phyloP scores from a whole-genome alignment of 2,113 vertebrate genomes.

The Genyomyrus donnyi region DNA sequence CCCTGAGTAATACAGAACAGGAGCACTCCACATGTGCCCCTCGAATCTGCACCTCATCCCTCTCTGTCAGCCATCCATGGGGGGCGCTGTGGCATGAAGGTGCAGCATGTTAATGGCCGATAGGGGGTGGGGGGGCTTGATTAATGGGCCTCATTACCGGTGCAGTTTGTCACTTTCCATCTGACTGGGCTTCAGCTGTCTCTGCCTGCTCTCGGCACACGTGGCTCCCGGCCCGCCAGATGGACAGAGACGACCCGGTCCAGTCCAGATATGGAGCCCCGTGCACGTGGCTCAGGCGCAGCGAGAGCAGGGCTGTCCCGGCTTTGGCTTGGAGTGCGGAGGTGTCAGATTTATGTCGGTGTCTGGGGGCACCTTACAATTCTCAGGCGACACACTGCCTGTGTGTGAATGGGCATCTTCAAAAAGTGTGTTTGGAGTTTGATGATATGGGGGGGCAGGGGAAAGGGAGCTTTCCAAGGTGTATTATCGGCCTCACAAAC shows the following conservation, averaged over 20 bases:
- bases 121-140: constrained; percentile 53
- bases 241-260: constrained; percentile 52
- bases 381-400: neutral
- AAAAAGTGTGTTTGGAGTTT: too few relatives aligned
- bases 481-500: neutral
- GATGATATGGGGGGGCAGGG: neutral
- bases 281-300: constrained; percentile 18
- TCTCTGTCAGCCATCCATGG: constrained; percentile 30
- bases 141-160: constrained; percentile 70
- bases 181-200: constrained; percentile 73
- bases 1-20: neutral
- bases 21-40: neutral
- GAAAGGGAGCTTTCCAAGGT: neutral
- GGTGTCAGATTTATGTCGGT: neutral
- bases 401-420: neutral
- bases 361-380: neutral
- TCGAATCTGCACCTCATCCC: neutral
- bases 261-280: constrained; percentile 28
- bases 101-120: constrained; percentile 33
- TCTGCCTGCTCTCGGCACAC: constrained; percentile 50
- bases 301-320: neutral
- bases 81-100: constrained; percentile 39
- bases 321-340: neutral
- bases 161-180: constrained; percentile 75
- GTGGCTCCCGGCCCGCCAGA: constrained; percentile 53